Evolutionary conservation across 2,797 vertebrate species (phyloP).

Genomic region (Hydrocynus forskahlii): DNA sequence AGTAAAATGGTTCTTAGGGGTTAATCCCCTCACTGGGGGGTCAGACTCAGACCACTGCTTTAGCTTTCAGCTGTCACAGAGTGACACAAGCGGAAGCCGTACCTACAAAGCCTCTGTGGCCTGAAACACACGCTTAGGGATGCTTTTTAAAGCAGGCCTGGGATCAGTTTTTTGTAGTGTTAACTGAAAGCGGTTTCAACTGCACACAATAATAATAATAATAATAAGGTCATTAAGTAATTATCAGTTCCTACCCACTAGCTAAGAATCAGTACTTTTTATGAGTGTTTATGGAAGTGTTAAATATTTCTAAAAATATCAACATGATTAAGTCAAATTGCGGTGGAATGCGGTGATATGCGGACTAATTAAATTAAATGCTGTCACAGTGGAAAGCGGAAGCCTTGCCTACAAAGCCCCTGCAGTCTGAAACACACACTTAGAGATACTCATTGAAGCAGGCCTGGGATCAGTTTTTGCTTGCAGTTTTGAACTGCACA

Average conservation of each 20-base stretch:
- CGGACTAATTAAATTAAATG: too few species aligned
- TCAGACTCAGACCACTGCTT: constrained; percentile 26
- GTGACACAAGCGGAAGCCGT: background rate
- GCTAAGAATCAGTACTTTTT: too few species aligned
- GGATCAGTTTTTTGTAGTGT: background rate
- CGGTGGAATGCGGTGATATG: too few species aligned
- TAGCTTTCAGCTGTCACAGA: constrained; percentile 27
- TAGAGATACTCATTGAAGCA: background rate
- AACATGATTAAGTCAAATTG: too few species aligned
- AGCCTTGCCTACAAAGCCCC: background rate
- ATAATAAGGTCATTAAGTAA: too few species aligned
- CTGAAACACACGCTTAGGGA: background rate
- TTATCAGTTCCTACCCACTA: too few species aligned
- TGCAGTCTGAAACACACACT: background rate
- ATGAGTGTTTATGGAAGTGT: too few species aligned
- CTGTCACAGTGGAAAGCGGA: constrained; percentile 1
- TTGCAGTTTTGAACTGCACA: too few species aligned
- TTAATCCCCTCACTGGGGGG: constrained; percentile 35
- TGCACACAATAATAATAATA: background rate
- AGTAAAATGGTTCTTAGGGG: constrained; percentile 27
- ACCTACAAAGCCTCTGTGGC: background rate
- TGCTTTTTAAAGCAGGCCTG: background rate
- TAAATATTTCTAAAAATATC: too few species aligned
- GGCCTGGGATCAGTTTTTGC: background rate
- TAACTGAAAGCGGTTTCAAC: background rate